Conservation (phyloP, 2,113 vertebrate genomes). For the Collichthys lucidus region DNA sequence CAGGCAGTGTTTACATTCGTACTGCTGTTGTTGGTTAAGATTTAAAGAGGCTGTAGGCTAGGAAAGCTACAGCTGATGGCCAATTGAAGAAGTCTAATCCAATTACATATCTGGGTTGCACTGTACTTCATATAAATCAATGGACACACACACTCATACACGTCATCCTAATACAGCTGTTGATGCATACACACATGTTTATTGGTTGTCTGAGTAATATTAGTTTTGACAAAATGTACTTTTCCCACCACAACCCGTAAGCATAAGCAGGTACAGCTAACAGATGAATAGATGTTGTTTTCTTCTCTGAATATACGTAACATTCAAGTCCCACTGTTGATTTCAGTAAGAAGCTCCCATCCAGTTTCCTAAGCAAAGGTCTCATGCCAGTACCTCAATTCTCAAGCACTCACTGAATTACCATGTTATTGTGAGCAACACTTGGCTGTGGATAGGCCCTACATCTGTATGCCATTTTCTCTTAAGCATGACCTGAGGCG, state of each 20-base stretch:
- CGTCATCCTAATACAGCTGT: not conserved
- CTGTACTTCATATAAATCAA: not conserved
- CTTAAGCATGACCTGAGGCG: slow-evolving; percentile 28
- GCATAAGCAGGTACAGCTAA: not conserved
- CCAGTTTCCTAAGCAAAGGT: slow-evolving; percentile 32
- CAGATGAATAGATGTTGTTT: not conserved
- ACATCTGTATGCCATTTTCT: slow-evolving; percentile 62
- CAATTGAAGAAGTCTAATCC: not conserved
- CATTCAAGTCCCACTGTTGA: slow-evolving; percentile 4
- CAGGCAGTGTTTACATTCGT: not conserved
- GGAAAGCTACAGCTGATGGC: not conserved
- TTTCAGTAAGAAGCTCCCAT: slow-evolving; percentile 1
- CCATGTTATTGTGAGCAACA: slow-evolving; percentile 36
- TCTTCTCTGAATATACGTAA: slow-evolving; percentile 1
- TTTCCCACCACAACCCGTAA: not conserved
- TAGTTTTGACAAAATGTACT: not conserved
- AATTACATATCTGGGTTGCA: not conserved
- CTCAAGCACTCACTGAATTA: slow-evolving; percentile 24
- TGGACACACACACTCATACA: not conserved
- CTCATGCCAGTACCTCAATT: slow-evolving; percentile 39
- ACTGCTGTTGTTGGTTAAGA: not conserved
- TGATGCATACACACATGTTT: not conserved
- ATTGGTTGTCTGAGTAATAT: not conserved
- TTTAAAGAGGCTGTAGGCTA: not conserved
- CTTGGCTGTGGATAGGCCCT: slow-evolving; percentile 27